Conservation (phyloP, 2,113 vertebrate species). For the Siniperca knerii region DNA sequence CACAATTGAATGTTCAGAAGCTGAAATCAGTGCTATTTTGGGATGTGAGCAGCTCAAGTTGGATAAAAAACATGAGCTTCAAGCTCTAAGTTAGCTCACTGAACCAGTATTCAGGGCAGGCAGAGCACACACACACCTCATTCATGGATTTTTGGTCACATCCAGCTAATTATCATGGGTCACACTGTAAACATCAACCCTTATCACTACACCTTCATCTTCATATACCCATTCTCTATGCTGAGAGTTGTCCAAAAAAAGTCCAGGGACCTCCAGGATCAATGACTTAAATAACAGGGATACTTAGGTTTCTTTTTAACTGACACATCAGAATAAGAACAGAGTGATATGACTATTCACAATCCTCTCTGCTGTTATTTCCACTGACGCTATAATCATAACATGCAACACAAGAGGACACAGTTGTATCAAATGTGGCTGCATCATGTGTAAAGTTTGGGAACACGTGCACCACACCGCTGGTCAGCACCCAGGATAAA, state of each 20-base stretch:
- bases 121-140: slow-evolving; percentile 3
- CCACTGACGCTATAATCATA: background rate
- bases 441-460: slow-evolving; percentile 33
- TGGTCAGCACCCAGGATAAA: slow-evolving; percentile 45
- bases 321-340: background rate
- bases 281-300: background rate
- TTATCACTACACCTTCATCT: background rate
- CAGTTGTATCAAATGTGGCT: slow-evolving; percentile 13
- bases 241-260: no score
- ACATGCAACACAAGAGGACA: slow-evolving; percentile 12
- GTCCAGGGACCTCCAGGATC: background rate
- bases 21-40: slow-evolving; percentile 11
- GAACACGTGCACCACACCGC: slow-evolving; percentile 22
- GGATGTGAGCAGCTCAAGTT: slow-evolving; percentile 4
- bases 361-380: background rate
- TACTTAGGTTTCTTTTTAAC: background rate
- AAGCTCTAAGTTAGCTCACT: slow-evolving; percentile 11
- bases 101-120: background rate
- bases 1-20: background rate
- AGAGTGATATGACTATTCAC: background rate
- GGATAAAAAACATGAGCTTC: slow-evolving; percentile 4
- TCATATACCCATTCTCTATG: background rate
- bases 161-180: background rate
- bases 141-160: slow-evolving; percentile 17
- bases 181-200: background rate